Conservation (phyloP, 2,797 vertebrate species). For the Cyprinella venusta region DNA sequence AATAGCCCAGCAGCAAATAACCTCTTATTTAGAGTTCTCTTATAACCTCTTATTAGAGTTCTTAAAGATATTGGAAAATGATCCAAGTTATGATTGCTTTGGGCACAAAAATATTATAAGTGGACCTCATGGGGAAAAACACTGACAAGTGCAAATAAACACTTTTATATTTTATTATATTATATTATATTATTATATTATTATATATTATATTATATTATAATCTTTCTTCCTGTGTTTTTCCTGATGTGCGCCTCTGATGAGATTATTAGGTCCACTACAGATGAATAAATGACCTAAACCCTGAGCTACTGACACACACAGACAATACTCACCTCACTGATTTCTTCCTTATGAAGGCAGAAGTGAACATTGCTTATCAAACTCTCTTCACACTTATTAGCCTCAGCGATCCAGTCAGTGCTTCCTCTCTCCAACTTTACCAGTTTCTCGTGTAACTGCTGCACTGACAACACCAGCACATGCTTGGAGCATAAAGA, state of each 20-base stretch:
- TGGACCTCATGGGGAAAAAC: not conserved
- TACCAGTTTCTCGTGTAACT: constrained; percentile 78
- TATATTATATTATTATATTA: no score
- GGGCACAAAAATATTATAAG: not conserved
- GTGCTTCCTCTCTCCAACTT: constrained; percentile 69
- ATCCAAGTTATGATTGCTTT: not conserved
- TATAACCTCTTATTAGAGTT: no score
- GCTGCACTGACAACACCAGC: constrained; percentile 76
- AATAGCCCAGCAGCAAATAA: not conserved
- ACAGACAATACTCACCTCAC: constrained; percentile 73
- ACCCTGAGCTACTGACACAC: not conserved
- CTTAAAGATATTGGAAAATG: not conserved
- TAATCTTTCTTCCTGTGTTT: not conserved
- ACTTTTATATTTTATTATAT: no score
- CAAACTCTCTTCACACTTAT: constrained; percentile 70
- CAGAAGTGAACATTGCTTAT: constrained; percentile 68
- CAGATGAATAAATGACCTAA: not conserved
- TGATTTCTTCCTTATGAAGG: constrained; percentile 76
- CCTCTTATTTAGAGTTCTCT: no score
- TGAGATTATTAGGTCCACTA: not conserved
- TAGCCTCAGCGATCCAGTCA: constrained; percentile 70
- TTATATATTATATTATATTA: no score
- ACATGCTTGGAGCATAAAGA: constrained; percentile 68
- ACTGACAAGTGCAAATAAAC: no score
- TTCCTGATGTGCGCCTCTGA: not conserved